Evolutionary conservation across 2,888 invertebrate genomes (phyloP).

Genomic region (Criorhina ranunculi): DNA sequence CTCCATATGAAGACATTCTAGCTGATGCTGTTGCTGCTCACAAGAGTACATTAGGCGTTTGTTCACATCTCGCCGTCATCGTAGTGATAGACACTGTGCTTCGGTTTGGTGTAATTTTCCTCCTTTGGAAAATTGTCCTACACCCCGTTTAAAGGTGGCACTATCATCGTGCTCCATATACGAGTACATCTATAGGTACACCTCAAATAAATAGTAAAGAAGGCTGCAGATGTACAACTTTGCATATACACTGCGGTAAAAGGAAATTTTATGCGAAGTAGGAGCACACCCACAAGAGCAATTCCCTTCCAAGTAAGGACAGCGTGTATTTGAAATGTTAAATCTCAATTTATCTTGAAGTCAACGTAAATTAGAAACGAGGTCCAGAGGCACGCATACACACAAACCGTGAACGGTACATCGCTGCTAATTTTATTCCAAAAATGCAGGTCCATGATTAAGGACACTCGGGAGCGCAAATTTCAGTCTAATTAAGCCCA

Average conservation of each 20-base stretch:
- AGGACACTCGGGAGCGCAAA: slow-evolving; percentile 55
- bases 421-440: slow-evolving; percentile 69
- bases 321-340: slow-evolving; percentile 57
- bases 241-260: slow-evolving; percentile 6
- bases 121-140: slow-evolving; percentile 34
- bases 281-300: slow-evolving; percentile 15
- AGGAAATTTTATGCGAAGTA: slow-evolving; percentile 40
- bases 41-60: slow-evolving; percentile 66
- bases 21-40: slow-evolving; percentile 19
- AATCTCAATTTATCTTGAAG: slow-evolving; percentile 72
- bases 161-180: slow-evolving; percentile 5
- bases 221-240: slow-evolving; percentile 17
- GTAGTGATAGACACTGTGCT: slow-evolving; percentile 56
- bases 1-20: slow-evolving; percentile 47
- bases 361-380: slow-evolving; percentile 69
- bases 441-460: slow-evolving; percentile 64
- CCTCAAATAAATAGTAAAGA: slow-evolving; percentile 44
- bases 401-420: slow-evolving; percentile 17
- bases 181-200: slow-evolving; percentile 5
- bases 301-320: slow-evolving; percentile 17
- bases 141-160: slow-evolving; percentile 42
- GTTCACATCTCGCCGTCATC: slow-evolving; percentile 66
- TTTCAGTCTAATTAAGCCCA: slow-evolving; percentile 64
- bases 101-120: slow-evolving; percentile 52
- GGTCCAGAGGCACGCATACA: slow-evolving; percentile 55